Percentiles rank a stretch among this genome's conserved stretches.
Evolutionary conservation across 2,888 invertebrate species (phyloP).

Genomic region (Leptura quadrifasciata): DNA sequence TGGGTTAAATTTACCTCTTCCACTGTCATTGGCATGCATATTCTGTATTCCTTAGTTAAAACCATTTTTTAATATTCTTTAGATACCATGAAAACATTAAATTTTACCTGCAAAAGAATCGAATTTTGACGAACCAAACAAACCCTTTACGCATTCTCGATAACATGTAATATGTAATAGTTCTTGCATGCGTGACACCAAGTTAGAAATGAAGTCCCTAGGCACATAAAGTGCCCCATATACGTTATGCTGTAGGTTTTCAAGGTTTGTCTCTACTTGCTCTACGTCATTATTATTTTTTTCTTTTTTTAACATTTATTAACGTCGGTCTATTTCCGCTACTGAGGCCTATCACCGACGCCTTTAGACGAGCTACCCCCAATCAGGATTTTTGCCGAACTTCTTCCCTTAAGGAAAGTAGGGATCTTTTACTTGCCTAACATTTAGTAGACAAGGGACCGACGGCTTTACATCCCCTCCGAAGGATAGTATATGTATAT

Average conservation of each 20-base stretch:
- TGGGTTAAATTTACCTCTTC: conserved; percentile 83
- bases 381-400: too few relatives aligned
- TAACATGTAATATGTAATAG: not conserved
- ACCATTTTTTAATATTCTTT: conserved; percentile 79
- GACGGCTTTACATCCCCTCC: too few relatives aligned
- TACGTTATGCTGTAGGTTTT: not conserved
- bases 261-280: too few relatives aligned
- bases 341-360: too few relatives aligned
- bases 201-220: not conserved
- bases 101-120: not conserved
- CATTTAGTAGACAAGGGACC: too few relatives aligned
- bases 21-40: conserved; percentile 94
- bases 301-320: too few relatives aligned
- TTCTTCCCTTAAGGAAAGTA: too few relatives aligned
- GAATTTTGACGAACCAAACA: conserved; percentile 9
- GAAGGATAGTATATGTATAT: too few relatives aligned
- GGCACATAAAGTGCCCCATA: not conserved
- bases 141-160: not conserved
- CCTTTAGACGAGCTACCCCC: too few relatives aligned
- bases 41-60: conserved; percentile 90
- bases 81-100: not conserved
- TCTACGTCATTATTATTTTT: too few relatives aligned
- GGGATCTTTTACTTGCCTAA: too few relatives aligned
- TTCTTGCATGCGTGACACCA: not conserved
- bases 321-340: too few relatives aligned